Conservation (phyloP, 2,113 vertebrate species). For the Callipepla squamata region DNA sequence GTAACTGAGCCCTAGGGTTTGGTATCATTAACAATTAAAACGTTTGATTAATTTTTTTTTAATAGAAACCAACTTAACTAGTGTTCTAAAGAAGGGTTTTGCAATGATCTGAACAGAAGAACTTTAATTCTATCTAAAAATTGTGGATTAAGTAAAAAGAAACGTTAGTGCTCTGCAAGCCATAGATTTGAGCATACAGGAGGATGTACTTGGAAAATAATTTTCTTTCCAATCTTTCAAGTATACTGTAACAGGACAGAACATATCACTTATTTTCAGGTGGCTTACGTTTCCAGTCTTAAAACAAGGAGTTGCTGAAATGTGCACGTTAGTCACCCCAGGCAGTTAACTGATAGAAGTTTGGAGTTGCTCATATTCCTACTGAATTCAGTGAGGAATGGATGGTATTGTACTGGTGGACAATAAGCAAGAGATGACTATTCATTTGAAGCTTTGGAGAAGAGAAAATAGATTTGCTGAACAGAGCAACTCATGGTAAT, state of each 20-base stretch:
- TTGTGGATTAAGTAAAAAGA: background rate
- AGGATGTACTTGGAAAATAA: background rate
- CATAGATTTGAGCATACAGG: background rate
- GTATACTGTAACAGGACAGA: background rate
- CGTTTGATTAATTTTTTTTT: background rate
- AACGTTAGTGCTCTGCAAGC: background rate
- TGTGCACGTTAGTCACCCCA: background rate
- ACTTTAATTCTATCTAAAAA: background rate
- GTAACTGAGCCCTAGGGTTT: background rate
- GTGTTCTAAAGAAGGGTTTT: background rate
- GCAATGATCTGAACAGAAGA: background rate
- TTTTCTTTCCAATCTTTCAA: background rate
- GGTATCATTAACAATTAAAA: background rate
- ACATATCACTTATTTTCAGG: background rate
- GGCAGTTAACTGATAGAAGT: background rate
- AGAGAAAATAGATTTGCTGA: background rate
- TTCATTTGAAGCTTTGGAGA: background rate
- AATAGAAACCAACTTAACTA: background rate
- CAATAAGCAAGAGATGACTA: conserved; percentile 37
- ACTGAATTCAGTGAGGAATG: background rate
- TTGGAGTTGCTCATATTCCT: background rate
- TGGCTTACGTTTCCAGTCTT: background rate
- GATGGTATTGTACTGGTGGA: conserved; percentile 1
- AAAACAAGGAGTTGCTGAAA: background rate
- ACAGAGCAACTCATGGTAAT: background rate